These are phyloP conservation scores for Periophthalmodon schlosseri DNA, from an alignment of 2,113 vertebrate genomes.

Conservation along the genomic window DNA sequence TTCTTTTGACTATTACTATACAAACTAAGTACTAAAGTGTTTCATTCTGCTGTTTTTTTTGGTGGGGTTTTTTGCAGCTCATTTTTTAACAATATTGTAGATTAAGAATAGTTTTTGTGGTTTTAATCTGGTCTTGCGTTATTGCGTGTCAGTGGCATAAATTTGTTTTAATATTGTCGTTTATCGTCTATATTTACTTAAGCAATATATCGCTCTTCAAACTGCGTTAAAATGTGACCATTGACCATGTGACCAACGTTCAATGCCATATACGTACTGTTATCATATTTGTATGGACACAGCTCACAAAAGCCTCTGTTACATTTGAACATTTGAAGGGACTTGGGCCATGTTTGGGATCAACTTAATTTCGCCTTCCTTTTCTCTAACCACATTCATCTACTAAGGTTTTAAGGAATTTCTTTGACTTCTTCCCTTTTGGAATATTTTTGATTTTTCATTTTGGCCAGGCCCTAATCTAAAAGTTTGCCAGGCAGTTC, in stretches of 20 bases:
- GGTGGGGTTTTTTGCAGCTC: no score
- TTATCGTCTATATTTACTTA: no score
- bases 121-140: no score
- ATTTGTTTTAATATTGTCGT: no score
- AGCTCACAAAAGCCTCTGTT: neutral
- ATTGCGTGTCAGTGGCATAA: no score
- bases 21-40: no score
- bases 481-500: constrained; percentile 53
- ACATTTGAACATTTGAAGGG: neutral
- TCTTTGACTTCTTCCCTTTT: constrained; percentile 25
- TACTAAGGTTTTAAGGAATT: constrained; percentile 10
- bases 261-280: neutral
- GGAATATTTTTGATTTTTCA: constrained; percentile 41
- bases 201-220: no score
- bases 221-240: no score
- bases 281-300: neutral
- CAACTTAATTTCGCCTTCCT: neutral
- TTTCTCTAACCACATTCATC: constrained; percentile 7
- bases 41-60: no score
- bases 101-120: no score
- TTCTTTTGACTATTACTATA: no score
- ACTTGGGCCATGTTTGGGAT: neutral
- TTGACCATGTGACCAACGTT: neutral
- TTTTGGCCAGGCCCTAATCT: constrained; percentile 32
- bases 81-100: no score